Evolutionary conservation across 2,888 invertebrate genomes (phyloP).

Genomic region (Copidosoma aretas): DNA sequence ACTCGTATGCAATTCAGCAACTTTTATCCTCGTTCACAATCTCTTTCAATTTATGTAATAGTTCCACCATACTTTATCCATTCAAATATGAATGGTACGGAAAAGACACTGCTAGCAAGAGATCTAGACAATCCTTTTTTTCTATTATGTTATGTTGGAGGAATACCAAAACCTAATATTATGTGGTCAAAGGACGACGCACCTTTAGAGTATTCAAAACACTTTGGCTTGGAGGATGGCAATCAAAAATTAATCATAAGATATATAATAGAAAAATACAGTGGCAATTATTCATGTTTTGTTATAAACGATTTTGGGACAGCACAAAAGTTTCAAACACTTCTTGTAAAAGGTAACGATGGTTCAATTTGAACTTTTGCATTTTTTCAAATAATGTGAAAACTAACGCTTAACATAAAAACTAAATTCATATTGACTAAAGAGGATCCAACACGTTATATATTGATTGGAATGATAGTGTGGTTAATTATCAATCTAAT

Average conservation of each 20-base stretch:
- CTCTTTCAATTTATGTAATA: slow-evolving; percentile 29
- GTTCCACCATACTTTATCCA: slow-evolving; percentile 50
- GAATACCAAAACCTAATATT: slow-evolving; percentile 66
- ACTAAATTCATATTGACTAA: slow-evolving; percentile 26
- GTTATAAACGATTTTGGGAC: slow-evolving; percentile 67
- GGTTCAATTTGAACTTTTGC: too few species aligned
- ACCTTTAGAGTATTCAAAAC: slow-evolving; percentile 47
- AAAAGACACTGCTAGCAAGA: slow-evolving; percentile 51
- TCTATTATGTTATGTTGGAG: slow-evolving; percentile 49
- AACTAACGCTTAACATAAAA: too few species aligned
- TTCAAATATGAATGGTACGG: slow-evolving; percentile 63
- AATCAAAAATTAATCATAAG: slow-evolving; percentile 65
- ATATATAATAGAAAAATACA: slow-evolving; percentile 66
- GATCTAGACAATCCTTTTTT: slow-evolving; percentile 46
- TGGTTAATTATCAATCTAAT: slow-evolving; percentile 51
- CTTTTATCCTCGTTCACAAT: not conserved
- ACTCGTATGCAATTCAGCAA: too few species aligned
- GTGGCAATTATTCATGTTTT: slow-evolving; percentile 68
- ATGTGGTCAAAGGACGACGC: slow-evolving; percentile 70
- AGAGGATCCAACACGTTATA: slow-evolving; percentile 58
- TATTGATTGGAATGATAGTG: slow-evolving; percentile 50
- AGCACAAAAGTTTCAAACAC: slow-evolving; percentile 56
- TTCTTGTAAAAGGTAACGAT: slow-evolving; percentile 65
- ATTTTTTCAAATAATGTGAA: not conserved
- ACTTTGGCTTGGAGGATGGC: slow-evolving; percentile 47